Evolutionary conservation across 1,140 invertebrate species (phyloP).

Genomic region (Drosophila hydei): DNA sequence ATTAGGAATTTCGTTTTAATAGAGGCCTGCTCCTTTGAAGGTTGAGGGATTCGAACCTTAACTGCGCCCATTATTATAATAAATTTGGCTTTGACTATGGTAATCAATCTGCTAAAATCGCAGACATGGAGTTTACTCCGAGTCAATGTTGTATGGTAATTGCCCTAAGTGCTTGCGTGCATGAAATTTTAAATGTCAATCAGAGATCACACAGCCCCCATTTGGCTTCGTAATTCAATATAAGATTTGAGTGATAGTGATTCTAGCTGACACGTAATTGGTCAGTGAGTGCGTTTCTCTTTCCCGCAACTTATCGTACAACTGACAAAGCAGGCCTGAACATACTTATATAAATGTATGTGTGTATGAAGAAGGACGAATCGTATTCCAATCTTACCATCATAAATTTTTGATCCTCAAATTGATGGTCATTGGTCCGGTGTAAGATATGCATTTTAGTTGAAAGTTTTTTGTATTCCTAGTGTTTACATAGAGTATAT

Average conservation of each 20-base stretch:
- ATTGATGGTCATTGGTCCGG: slow-evolving; percentile 82
- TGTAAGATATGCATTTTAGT: slow-evolving; percentile 82
- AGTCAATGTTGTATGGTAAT: slow-evolving; percentile 52
- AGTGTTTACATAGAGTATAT: slow-evolving; percentile 50
- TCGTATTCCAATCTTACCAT: slow-evolving; percentile 68
- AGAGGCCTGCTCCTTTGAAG: background rate
- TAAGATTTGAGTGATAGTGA: slow-evolving; percentile 63
- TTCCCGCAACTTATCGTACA: background rate
- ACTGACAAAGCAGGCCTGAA: background rate
- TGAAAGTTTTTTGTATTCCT: slow-evolving; percentile 31
- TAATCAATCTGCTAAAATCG: slow-evolving; percentile 74
- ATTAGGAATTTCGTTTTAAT: background rate
- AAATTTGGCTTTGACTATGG: slow-evolving; percentile 67
- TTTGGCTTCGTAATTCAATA: slow-evolving; percentile 66
- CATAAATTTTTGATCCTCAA: slow-evolving; percentile 84
- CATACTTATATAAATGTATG: background rate
- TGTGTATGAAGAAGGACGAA: background rate
- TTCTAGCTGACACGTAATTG: slow-evolving; percentile 73
- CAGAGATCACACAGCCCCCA: slow-evolving; percentile 62
- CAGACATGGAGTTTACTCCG: slow-evolving; percentile 50
- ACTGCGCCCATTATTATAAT: slow-evolving; percentile 59
- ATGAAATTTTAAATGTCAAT: slow-evolving; percentile 77
- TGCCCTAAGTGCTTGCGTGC: slow-evolving; percentile 71
- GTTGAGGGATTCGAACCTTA: background rate
- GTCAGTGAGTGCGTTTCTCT: slow-evolving; percentile 15